Percentiles rank a stretch among this genome's conserved stretches.
These are phyloP conservation scores for Axis porcinus DNA, from an alignment of 2,113 vertebrate genomes.

Conservation along the genomic window DNA sequence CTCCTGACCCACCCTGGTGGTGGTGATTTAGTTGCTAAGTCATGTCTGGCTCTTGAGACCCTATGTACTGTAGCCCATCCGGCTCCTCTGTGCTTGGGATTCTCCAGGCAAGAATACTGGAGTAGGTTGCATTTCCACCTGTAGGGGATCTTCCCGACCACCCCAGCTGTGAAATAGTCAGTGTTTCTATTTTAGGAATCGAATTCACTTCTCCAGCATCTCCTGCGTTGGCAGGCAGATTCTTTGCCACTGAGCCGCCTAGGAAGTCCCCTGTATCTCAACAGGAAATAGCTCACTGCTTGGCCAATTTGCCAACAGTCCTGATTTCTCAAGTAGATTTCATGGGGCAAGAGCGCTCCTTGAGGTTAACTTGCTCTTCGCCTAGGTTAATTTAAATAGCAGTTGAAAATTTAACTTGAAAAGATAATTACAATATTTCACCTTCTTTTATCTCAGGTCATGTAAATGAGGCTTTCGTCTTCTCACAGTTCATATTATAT, in stretches of 20 bases:
- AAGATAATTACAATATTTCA: conserved; percentile 96
- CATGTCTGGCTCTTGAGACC: background rate
- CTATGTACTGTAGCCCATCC: background rate
- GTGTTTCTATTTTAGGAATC: background rate
- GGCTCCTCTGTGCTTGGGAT: background rate
- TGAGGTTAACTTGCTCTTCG: conserved; percentile 88
- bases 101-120: background rate
- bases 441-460: conserved; percentile 89
- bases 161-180: background rate
- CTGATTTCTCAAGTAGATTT: conserved; percentile 75
- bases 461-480: conserved; percentile 91
- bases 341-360: conserved; percentile 70
- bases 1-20: background rate
- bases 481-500: conserved; percentile 82
- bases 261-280: conserved; percentile 7
- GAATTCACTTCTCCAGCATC: background rate
- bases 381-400: conserved; percentile 97
- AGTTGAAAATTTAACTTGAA: conserved; percentile 94
- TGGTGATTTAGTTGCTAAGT: background rate
- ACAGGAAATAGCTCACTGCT: conserved; percentile 65
- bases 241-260: background rate
- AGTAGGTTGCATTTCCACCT: background rate
- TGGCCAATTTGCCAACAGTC: conserved; percentile 67
- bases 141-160: background rate
- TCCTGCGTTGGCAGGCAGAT: background rate